A percentile compares a stretch with the other conserved stretches of the same genome.
phyloP scores from a whole-genome alignment of 2,113 vertebrate genomes.

The Tragelaphus buxtoni region DNA sequence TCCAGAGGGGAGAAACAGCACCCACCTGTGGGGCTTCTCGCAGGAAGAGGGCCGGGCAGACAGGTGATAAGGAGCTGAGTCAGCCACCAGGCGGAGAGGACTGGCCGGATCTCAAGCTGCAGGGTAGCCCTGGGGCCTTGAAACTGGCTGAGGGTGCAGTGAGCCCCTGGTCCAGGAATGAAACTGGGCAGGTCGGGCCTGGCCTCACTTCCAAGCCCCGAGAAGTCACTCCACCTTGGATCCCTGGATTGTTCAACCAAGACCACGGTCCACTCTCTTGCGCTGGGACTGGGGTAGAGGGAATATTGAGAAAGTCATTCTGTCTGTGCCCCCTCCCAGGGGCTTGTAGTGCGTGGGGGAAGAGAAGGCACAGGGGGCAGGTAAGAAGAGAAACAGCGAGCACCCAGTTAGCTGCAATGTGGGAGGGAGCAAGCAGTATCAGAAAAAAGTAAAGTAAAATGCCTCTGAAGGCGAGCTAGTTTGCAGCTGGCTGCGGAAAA shows the following conservation, averaged over 20 bases:
- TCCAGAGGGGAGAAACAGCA: neutral
- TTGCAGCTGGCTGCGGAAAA: no score
- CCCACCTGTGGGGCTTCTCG: neutral
- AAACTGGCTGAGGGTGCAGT: neutral
- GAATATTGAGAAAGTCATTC: accelerated
- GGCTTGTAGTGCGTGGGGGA: accelerated
- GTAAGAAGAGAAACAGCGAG: neutral
- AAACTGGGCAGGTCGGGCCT: neutral
- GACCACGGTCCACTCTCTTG: accelerated
- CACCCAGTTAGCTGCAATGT: accelerated
- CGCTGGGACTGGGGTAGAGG: accelerated
- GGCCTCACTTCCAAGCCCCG: neutral
- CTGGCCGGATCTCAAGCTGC: neutral
- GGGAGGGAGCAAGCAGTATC: accelerated
- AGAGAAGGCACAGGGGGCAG: accelerated
- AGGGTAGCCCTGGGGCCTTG: neutral
- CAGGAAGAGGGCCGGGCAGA: neutral
- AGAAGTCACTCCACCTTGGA: neutral
- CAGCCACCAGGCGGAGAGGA: accelerated
- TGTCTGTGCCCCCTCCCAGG: neutral
- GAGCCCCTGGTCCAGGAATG: neutral
- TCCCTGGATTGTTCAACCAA: neutral
- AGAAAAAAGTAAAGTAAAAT: neutral
- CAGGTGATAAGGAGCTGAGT: neutral
- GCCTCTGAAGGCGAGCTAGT: neutral